A percentile compares a stretch with the other conserved stretches of the same genome.
Evolutionary conservation across 2,888 invertebrate species (phyloP).

Genomic region (Trypoxylon attenuatum): DNA sequence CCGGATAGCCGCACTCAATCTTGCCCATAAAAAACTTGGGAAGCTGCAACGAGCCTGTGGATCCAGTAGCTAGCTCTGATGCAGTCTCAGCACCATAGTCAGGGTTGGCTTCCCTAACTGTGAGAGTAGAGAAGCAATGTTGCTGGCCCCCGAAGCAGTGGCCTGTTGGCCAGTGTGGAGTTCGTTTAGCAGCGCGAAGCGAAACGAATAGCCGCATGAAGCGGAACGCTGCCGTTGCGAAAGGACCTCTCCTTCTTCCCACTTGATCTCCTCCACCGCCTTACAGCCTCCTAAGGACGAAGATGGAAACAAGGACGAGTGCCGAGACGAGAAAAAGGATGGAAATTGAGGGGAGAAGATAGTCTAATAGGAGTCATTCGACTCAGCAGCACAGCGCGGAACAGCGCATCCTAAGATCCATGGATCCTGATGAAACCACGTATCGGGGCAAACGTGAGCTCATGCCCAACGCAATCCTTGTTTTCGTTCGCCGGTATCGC

Average conservation of each 20-base stretch:
- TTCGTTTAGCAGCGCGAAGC: conserved; percentile 32
- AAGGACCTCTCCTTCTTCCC: background rate
- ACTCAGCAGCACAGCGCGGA: conserved; percentile 18
- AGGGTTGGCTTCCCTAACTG: no score
- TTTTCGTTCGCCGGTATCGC: background rate
- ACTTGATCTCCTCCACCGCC: background rate
- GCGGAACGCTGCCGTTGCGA: conserved; percentile 11
- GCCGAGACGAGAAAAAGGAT: conserved; percentile 1
- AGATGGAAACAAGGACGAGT: background rate
- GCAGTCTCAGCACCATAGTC: no score
- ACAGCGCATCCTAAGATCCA: background rate
- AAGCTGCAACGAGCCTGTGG: no score
- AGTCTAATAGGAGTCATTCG: conserved; percentile 58
- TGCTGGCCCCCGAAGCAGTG: no score
- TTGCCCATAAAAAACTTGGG: conserved; percentile 23
- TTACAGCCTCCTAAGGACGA: background rate
- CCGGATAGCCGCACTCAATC: conserved; percentile 38
- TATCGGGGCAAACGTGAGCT: background rate
- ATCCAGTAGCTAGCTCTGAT: no score
- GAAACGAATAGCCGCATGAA: conserved; percentile 41
- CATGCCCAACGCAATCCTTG: no score
- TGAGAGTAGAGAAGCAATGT: no score
- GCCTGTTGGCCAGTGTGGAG: background rate
- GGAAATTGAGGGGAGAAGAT: conserved; percentile 28
- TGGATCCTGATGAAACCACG: background rate